Conservation (phyloP, 2,888 invertebrate genomes). For the Crocallis elinguaria region DNA sequence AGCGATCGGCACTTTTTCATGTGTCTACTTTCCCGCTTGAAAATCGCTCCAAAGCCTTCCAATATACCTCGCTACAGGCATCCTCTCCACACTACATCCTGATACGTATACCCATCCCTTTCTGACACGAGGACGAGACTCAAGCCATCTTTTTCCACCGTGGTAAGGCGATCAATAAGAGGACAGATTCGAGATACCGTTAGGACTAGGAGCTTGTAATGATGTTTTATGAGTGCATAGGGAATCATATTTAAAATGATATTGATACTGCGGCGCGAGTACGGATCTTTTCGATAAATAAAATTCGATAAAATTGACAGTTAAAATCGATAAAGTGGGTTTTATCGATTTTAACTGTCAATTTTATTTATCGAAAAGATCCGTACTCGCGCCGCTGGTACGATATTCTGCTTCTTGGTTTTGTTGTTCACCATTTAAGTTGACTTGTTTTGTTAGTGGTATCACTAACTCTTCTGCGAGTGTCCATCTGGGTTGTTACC, state of each 20-base stretch:
- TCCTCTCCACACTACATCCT: conserved; percentile 45
- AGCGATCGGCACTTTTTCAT: conserved; percentile 18
- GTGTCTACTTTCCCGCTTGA: conserved; percentile 3
- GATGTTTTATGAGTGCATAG: conserved; percentile 29
- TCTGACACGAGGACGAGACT: conserved; percentile 40
- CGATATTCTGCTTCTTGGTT: background rate
- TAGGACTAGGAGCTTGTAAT: conserved; percentile 33
- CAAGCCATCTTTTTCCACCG: conserved; percentile 38
- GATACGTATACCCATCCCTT: conserved; percentile 44
- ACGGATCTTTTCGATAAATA: too few species aligned
- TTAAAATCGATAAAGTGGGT: too few species aligned
- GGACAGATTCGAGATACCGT: conserved; percentile 52
- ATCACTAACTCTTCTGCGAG: too few species aligned
- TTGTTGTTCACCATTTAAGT: background rate
- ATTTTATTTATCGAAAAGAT: too few species aligned
- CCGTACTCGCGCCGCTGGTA: too few species aligned
- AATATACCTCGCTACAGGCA: conserved; percentile 47
- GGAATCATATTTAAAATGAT: conserved; percentile 11
- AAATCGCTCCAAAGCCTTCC: conserved; percentile 7
- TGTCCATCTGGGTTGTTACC: too few species aligned
- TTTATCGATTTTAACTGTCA: too few species aligned
- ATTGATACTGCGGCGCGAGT: too few species aligned
- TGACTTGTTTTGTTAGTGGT: too few species aligned
- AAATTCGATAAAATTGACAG: too few species aligned
- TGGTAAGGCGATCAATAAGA: conserved; percentile 71